Conservation (phyloP, 2,888 invertebrate species). For the Andricus quercusramuli region DNA sequence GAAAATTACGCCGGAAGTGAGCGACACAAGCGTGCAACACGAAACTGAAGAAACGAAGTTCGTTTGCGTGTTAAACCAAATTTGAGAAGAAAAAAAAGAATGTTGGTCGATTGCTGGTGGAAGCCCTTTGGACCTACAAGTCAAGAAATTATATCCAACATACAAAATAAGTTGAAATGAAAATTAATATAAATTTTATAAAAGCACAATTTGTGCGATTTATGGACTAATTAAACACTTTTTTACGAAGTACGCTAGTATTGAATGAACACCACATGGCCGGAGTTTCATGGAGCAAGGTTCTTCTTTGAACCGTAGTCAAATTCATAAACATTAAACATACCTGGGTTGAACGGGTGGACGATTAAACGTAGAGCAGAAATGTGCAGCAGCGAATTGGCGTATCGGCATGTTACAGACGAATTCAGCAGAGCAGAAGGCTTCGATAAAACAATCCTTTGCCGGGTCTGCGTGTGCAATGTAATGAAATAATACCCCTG, state of each 20-base stretch:
- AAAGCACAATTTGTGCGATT: no score
- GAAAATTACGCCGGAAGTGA: constrained; percentile 21
- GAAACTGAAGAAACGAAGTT: background rate
- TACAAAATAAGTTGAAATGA: background rate
- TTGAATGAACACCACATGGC: background rate
- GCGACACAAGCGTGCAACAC: constrained; percentile 19
- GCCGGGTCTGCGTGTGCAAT: constrained; percentile 61
- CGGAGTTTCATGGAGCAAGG: background rate
- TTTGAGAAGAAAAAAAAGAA: background rate
- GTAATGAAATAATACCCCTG: constrained; percentile 68
- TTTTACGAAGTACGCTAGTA: background rate
- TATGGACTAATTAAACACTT: no score
- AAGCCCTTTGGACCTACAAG: background rate
- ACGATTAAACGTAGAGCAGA: constrained; percentile 1
- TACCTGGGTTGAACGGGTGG: background rate
- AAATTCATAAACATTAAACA: constrained; percentile 1
- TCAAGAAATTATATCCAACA: background rate
- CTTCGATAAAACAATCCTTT: constrained; percentile 70
- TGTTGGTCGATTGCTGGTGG: background rate
- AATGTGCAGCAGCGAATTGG: background rate
- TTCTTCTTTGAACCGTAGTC: background rate
- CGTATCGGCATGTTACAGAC: constrained; percentile 62
- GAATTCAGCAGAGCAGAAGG: constrained; percentile 65
- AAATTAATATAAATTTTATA: no score
- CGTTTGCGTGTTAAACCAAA: constrained; percentile 1